phyloP scores from a whole-genome alignment of 2,888 invertebrate genomes.

The Spialia ferax region DNA sequence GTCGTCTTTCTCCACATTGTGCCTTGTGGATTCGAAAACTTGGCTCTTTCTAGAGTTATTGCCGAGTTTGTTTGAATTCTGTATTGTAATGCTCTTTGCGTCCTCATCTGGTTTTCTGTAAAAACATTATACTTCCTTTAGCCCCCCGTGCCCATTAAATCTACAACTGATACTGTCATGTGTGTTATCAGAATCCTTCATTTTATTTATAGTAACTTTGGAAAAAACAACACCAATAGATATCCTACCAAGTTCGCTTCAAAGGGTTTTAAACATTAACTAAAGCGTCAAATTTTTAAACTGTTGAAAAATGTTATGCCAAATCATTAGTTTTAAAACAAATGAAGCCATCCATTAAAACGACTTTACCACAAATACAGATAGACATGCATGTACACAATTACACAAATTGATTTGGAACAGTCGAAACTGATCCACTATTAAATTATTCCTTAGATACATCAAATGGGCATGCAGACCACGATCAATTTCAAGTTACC shows the following conservation, averaged over 20 bases:
- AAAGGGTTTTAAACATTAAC: neutral
- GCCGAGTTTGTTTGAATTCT: conserved; percentile 66
- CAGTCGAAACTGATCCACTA: neutral
- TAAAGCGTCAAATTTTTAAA: neutral
- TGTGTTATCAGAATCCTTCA: neutral
- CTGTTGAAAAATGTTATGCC: neutral
- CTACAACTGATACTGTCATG: neutral
- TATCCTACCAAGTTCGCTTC: neutral
- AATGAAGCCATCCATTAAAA: neutral
- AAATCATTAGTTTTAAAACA: neutral
- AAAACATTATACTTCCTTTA: conserved; percentile 58
- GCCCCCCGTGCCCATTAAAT: conserved; percentile 28
- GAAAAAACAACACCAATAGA: too few relatives aligned
- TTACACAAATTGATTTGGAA: neutral
- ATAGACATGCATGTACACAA: conserved; percentile 12
- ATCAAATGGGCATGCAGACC: neutral
- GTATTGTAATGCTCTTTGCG: conserved; percentile 79
- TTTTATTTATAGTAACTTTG: too few relatives aligned
- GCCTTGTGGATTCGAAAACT: conserved; percentile 90
- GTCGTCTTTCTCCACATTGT: conserved; percentile 91
- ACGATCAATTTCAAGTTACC: neutral
- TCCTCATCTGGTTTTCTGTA: conserved; percentile 84
- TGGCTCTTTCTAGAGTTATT: conserved; percentile 87
- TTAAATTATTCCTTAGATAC: neutral
- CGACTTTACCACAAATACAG: neutral